These are phyloP conservation scores for Odobenus rosmarus DNA, from an alignment of 2,113 vertebrate genomes.

Conservation along the genomic window DNA sequence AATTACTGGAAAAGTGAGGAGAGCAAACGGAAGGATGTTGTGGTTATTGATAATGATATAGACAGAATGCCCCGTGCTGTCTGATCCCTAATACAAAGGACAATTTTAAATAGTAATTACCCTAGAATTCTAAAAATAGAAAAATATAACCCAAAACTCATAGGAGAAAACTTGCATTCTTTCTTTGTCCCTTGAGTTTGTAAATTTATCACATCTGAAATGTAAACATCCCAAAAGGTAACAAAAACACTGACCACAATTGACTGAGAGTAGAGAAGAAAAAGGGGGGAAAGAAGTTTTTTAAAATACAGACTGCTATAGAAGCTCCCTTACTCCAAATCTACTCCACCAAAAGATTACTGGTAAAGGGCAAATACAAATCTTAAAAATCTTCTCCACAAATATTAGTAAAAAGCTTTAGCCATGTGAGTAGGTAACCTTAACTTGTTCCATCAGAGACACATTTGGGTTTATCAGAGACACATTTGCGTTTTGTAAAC, in stretches of 20 bases:
- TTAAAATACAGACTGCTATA: background rate
- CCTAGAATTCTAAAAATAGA: background rate
- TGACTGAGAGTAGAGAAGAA: background rate
- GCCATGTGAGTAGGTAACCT: background rate
- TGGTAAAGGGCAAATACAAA: background rate
- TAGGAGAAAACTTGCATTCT: background rate
- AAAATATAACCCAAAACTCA: background rate
- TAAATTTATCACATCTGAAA: background rate
- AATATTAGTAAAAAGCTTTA: background rate
- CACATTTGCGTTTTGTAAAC: background rate
- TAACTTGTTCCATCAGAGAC: background rate
- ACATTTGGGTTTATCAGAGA: background rate
- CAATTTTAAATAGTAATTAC: background rate
- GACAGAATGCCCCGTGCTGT: background rate
- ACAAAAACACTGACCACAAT: background rate
- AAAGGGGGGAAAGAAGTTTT: background rate
- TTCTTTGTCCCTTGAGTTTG: background rate
- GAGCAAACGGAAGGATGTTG: background rate
- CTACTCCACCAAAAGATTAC: background rate
- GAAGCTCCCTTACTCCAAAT: background rate
- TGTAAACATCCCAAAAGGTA: background rate
- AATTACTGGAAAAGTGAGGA: background rate
- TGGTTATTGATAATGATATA: background rate
- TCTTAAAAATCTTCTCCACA: background rate
- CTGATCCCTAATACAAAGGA: background rate